Percentiles rank a stretch among this genome's conserved stretches.
These are phyloP conservation scores for Drosophila miranda DNA, from an alignment of 1,140 invertebrate genomes.

Conservation along the genomic window DNA sequence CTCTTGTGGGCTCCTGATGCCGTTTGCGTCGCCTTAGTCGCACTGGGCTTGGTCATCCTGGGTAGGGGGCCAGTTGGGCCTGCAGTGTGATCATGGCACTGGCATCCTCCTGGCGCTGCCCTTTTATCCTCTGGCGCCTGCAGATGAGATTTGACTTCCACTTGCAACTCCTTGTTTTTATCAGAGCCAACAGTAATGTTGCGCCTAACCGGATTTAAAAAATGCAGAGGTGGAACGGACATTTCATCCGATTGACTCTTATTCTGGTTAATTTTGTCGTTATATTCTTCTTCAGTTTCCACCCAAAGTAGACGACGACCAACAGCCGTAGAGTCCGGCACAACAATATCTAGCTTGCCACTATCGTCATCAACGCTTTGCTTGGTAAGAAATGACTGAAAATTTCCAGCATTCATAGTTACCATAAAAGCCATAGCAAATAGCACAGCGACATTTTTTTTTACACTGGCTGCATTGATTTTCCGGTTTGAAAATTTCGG, in stretches of 20 bases:
- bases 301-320: slow-evolving; percentile 85
- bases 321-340: slow-evolving; percentile 35
- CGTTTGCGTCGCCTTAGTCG: too few relatives aligned
- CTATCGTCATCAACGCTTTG: slow-evolving; percentile 40
- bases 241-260: slow-evolving; percentile 79
- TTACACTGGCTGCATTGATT: slow-evolving; percentile 80
- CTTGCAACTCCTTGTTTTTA: too few relatives aligned
- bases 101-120: too few relatives aligned
- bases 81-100: too few relatives aligned
- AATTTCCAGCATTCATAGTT: slow-evolving; percentile 88
- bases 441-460: slow-evolving; percentile 89
- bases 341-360: slow-evolving; percentile 23
- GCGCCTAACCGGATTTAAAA: slow-evolving; percentile 47
- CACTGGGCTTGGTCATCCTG: too few relatives aligned
- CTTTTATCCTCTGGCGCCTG: too few relatives aligned
- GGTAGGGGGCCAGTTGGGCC: too few relatives aligned
- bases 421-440: slow-evolving; percentile 90
- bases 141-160: too few relatives aligned
- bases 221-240: slow-evolving; percentile 82
- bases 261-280: slow-evolving; percentile 57
- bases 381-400: slow-evolving; percentile 79
- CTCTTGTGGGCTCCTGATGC: too few relatives aligned
- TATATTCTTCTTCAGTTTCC: slow-evolving; percentile 71
- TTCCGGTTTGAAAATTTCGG: slow-evolving; percentile 50
- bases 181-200: slow-evolving; percentile 17